Conservation (phyloP, 2,113 vertebrate species). For the Spermophilus dauricus region DNA sequence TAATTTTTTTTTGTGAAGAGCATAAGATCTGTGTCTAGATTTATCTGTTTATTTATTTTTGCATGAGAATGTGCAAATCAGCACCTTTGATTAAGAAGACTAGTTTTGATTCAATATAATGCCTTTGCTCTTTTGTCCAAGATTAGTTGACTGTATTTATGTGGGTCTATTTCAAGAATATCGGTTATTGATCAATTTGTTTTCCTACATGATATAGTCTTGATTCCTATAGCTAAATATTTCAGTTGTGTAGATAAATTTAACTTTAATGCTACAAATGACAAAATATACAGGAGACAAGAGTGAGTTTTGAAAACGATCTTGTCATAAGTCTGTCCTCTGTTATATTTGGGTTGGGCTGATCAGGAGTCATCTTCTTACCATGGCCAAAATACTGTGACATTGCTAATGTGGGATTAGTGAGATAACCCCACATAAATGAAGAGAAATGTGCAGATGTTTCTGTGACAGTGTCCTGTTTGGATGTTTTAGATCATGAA, state of each 20-base stretch:
- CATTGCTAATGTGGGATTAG: neutral
- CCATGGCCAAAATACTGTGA: neutral
- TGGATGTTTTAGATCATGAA: neutral
- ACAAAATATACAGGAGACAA: neutral
- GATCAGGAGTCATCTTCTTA: neutral
- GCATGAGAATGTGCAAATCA: rapidly evolving
- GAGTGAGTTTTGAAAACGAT: neutral
- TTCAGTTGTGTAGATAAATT: neutral
- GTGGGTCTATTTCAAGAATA: rapidly evolving
- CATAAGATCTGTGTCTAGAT: neutral
- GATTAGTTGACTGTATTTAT: neutral
- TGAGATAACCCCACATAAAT: rapidly evolving
- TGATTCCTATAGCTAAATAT: neutral
- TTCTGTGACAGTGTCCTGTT: neutral
- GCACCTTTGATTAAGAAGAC: neutral
- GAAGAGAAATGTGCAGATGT: neutral
- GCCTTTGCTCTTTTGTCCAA: neutral
- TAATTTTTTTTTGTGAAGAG: neutral
- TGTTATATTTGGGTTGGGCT: neutral
- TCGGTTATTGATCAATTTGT: no score
- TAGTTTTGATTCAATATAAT: no score
- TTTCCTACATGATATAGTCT: neutral
- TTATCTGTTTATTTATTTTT: neutral
- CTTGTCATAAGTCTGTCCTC: neutral
- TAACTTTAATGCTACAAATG: neutral